Evolutionary conservation across 2,113 vertebrate species (phyloP), one percentile per base, ranked within the genome.

Genomic region (Mesocricetus auratus): DNA sequence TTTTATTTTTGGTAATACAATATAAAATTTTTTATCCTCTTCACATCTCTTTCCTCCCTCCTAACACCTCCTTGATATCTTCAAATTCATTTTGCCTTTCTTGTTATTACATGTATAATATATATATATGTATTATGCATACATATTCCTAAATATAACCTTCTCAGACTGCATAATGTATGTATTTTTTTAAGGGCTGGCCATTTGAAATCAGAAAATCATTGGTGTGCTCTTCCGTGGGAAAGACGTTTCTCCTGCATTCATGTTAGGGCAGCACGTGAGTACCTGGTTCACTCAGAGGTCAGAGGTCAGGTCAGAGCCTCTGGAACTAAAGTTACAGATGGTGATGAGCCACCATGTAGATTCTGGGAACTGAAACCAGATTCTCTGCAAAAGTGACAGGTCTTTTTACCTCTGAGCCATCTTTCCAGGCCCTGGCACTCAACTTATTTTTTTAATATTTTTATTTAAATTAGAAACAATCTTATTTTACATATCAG

Each of bases 51-150:
- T 39, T 73, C 11, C 78, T 81, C 11, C 19, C 42, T 77, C 50
- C 5, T 24, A 56, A n/a, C 22, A n/a, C n/a, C n/a, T 33, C 33
- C 50, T n/a, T 56, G 1, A 19, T 79, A 8, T n/a, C 19, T 81
- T 56, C 19, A 81, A 81, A 81, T n/a, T 81, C 1, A 53, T 79
- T 4, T 56, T 4, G 50, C 17, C 50, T 56, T 79, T 56, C 77
- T 81, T 81, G 16, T 36, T 45, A 0, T 75, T 79, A 56, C 21
- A 22, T 5, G 7, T 19, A 19, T 71, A 10, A 56, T 22, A 22
- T 5, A 3, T 19, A 19, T 71, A 10, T n/a, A 1, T 21, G 15
- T 36, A 5, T 9, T 9, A 10, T 66, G 12, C 21, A 9, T 21
- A 39, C 39, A 21, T 73, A 39, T 75, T 45, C 31, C 26, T 78